A percentile compares a stretch with the other conserved stretches of the same genome.
Evolutionary conservation across 2,888 invertebrate species (phyloP).

Genomic region (Xestia xanthographa): DNA sequence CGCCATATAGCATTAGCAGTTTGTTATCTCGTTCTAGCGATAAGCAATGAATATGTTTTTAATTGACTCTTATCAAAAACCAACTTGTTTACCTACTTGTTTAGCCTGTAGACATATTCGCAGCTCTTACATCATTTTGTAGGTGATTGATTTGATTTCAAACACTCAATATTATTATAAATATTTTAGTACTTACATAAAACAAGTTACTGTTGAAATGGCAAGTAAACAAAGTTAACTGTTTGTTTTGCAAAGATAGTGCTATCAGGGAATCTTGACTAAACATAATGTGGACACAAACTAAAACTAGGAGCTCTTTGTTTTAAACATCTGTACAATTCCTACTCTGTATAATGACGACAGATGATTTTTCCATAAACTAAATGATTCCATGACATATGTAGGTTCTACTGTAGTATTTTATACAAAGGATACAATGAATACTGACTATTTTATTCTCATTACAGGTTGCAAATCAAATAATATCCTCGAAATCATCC

Average conservation of each 20-base stretch:
- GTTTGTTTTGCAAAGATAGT: conserved; percentile 47
- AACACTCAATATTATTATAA: not conserved
- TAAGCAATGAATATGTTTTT: conserved; percentile 48
- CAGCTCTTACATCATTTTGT: conserved; percentile 58
- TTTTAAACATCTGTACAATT: conserved; percentile 19
- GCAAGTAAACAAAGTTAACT: conserved; percentile 30
- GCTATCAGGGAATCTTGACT: conserved; percentile 43
- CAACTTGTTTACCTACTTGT: conserved; percentile 53
- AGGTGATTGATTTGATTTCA: conserved; percentile 18
- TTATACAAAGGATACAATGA: not conserved
- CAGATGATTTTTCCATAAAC: not conserved
- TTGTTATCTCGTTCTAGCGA: conserved; percentile 45
- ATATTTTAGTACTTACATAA: conserved; percentile 4
- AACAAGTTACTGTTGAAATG: conserved; percentile 10
- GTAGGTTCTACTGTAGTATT: not conserved
- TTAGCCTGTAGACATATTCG: conserved; percentile 39
- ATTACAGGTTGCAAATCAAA: conserved; percentile 89
- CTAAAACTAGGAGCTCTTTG: conserved; percentile 17
- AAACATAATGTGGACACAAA: conserved; percentile 35
- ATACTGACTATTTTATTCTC: not conserved
- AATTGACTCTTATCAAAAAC: conserved; percentile 52
- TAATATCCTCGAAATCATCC: conserved; percentile 87
- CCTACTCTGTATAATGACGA: not conserved
- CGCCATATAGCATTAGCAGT: conserved; percentile 24
- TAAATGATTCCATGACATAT: not conserved